Evolutionary conservation across 53 echinoderm and acorn worm genomes (phyloP), one percentile per base, ranked within the genome.

Genomic region (Luidia sarsii): DNA sequence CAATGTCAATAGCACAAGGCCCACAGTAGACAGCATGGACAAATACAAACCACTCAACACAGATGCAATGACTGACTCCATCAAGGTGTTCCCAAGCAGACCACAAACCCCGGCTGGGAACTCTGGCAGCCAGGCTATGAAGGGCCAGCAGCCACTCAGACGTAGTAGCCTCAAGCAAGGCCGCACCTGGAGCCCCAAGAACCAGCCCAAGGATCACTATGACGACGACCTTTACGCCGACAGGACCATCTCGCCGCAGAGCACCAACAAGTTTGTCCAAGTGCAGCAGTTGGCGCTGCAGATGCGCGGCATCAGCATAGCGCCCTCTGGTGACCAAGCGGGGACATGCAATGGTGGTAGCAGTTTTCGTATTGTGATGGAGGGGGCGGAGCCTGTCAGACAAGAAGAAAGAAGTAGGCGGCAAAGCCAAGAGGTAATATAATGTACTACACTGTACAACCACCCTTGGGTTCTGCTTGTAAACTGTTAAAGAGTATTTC

Each of bases 231-330:
- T 86, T 33, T 80, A 80, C 7, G 61, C 75, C 11, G 69, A 80
- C 13, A 59, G 83, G 32, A 46, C 55, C 57, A 73, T 75, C 45
- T 74, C 82, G 15, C 80, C 91, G 0, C 84, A 79, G 36, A 57
- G 83, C 16, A 79, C 89, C 27, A 83, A 80, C 10, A 68, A 89
- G 57, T 89, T 84, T 57, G 79, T 89, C 68, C 82, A 77, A 14
- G 89, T 93, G 18, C 89, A 89, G 33, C 83, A 89, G 48, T 68
- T 93, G 20, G 79, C 89, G 10, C 63, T 94, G 45, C 90, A 94
- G 82, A 84, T 67, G 64, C 62, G 84, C 14, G 67, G 82, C 2
- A 36, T 64, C 15, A 62, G 84, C 16, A 51, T 71, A 50, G 84
- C 62, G 62, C 77, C 77, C 48, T 60, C 77, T 46, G 33, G 77